Conservation (phyloP, 2,888 invertebrate genomes). For the Hyposoter didymator region DNA sequence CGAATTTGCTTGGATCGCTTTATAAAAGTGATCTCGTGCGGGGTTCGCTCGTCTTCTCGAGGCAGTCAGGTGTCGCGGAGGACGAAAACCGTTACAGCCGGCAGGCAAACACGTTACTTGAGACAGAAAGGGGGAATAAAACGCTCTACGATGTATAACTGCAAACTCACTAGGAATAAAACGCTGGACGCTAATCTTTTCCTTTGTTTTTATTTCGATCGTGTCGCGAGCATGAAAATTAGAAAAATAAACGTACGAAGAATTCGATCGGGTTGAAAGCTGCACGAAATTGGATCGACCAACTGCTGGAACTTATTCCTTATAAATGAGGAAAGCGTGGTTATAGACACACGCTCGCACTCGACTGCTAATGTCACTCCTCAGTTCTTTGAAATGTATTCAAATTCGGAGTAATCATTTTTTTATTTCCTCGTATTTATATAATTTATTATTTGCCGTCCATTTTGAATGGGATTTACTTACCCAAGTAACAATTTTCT, state of each 20-base stretch:
- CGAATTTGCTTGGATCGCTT: conserved; percentile 14
- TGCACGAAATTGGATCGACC: background rate
- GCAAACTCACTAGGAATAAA: conserved; percentile 50
- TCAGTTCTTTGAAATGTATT: background rate
- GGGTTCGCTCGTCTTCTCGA: conserved; percentile 43
- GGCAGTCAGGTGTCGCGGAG: conserved; percentile 69
- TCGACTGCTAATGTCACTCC: background rate
- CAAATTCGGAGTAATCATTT: conserved; percentile 1
- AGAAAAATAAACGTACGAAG: background rate
- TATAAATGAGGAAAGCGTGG: background rate
- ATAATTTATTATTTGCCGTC: background rate
- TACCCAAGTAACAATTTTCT: conserved; percentile 28
- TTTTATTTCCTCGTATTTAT: background rate
- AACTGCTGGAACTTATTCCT: background rate
- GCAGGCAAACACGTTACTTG: conserved; percentile 66
- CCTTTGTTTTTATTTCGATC: background rate
- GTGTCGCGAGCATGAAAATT: background rate
- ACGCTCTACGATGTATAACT: conserved; percentile 53
- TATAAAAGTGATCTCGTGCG: conserved; percentile 4
- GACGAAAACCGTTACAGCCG: conserved; percentile 76
- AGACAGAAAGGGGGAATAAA: conserved; percentile 27
- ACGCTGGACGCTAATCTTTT: background rate
- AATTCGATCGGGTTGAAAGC: background rate
- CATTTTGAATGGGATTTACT: background rate
- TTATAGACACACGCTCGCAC: background rate